Conservation (phyloP, 2,113 vertebrate genomes). For the Halichoeres trimaculatus region DNA sequence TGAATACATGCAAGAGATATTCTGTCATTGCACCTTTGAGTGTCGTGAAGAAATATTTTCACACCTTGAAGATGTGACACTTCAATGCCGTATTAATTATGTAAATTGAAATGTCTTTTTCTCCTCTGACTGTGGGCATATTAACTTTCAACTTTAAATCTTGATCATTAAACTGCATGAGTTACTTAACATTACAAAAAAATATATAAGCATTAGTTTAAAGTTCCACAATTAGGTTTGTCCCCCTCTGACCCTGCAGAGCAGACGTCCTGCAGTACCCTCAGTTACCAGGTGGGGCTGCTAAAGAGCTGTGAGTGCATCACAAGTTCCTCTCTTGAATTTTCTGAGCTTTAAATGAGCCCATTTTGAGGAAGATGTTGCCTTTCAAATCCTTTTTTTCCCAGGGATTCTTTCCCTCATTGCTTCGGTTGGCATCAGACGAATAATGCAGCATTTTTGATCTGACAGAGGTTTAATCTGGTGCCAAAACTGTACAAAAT, state of each 20-base stretch:
- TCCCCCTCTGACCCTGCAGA: not conserved
- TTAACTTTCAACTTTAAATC: no score
- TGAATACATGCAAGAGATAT: slow-evolving; percentile 28
- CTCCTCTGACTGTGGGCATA: no score
- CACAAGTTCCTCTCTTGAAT: not conserved
- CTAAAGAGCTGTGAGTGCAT: slow-evolving; percentile 50
- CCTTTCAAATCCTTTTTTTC: slow-evolving; percentile 7
- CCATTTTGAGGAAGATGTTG: slow-evolving; percentile 14
- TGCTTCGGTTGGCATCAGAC: slow-evolving; percentile 16
- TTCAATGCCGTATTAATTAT: no score
- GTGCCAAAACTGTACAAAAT: slow-evolving; percentile 25
- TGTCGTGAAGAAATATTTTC: slow-evolving; percentile 25
- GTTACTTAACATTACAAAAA: no score
- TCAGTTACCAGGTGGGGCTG: slow-evolving; percentile 54
- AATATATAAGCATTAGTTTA: no score
- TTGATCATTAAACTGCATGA: no score
- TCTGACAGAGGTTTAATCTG: slow-evolving; percentile 9
- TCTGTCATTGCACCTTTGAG: slow-evolving; percentile 3
- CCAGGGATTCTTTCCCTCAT: slow-evolving; percentile 5
- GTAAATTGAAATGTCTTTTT: no score
- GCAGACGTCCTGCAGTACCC: slow-evolving; percentile 48
- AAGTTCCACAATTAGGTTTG: no score
- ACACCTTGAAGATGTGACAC: not conserved
- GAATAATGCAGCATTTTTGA: slow-evolving; percentile 27
- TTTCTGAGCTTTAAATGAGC: slow-evolving; percentile 28